Base-by-base conservation (phyloP, 2,888 invertebrate species). In the Idaea biselata region DNA sequence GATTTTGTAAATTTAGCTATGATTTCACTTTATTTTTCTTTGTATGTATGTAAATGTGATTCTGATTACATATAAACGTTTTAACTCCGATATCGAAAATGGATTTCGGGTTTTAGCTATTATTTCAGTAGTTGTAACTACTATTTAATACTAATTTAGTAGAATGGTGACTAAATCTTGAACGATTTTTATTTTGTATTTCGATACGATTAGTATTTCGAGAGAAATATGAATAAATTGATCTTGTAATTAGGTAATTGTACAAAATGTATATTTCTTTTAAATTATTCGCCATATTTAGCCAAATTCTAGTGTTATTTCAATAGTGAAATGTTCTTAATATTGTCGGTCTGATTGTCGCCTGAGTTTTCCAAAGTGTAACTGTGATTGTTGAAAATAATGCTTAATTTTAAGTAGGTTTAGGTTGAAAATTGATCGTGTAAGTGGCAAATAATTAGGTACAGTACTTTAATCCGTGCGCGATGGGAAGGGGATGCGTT, bases 321-420 rank as follows among this genome's bases (percentile, higher is more conserved):
- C 0, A 44, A 8, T 2, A 44, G 14, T 3, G 14, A 44, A 44
- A 44, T 14, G 44, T 44, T 14, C 44, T 14, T 44, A 44, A 44
- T 11, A 44, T 5, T 44, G 14, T 44, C 11, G 11, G 44, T 44
- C 11, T 44, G 55, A 55, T 17, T 55, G 55, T 55, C 16, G 44
- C 8, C 16, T 55, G 55, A 55, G 55, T 60, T 59, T 65, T 59
- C 67, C 67, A 67, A 70, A 67, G 66, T 68, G 54, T 65, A 63
- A 60, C 68, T 70, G 67, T 70, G 70, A 70, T 68, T 60, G 59
- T 58, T 60, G 54, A 54, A 60, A 54, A 44, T 55, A 56, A n/a
- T 59, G 59, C 32, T 60, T 58, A 63, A 58, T 16, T 58, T 57
- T 16, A 55, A 25, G n/a, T 59, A 44, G n/a, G 16, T 54, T 56